Evolutionary conservation across 2,113 vertebrate species (phyloP), one percentile per base, ranked within the genome.

Genomic region (Rhinogobius similis): DNA sequence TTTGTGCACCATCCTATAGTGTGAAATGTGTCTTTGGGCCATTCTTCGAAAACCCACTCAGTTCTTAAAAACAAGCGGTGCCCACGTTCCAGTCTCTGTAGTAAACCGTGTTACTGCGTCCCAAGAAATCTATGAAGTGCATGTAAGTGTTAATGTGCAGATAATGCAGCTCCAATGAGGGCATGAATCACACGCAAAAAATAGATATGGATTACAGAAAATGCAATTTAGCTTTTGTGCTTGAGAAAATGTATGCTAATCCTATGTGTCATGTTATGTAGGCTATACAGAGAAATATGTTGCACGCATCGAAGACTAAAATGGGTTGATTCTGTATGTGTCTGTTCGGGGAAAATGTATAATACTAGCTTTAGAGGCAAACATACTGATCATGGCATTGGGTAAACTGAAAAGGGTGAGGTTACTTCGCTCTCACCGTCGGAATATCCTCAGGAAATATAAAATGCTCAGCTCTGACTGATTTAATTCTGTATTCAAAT

Each of bases 141-240:
- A 21, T 21, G 46, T 21, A 50, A 10, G 46, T 50, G 46, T 50
- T 50, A 50, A 50, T 50, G 7, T 50, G 46, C 46, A 50, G 46
- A 50, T 50, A 50, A 50, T 21, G 46, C 10, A 21, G 8, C 46
- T 50, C 18, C 6, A n/a, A 21, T 2, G 46, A n/a, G 20, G 46
- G 6, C 46, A 21, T 21, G 46, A 50, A 50, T n/a, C 46, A 50
- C 2, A n/a, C 9, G 46, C 46, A 21, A 50, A 50, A 44, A 50
- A 50, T 21, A 50, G 21, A 50, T 50, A 50, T 50, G 46, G 46
- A 50, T 50, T 50, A 50, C 46, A 21, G 46, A 50, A 50, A 50
- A 50, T 21, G 46, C 46, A 21, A n/a, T 50, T 50, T 50, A 21
- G 46, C 46, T 50, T 50, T 50, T n/a, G 46, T 50, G 9, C 18